Evolutionary conservation across 2,797 vertebrate species (phyloP), one percentile per base, ranked within the genome.

Genomic region (Nothura maculosa): DNA sequence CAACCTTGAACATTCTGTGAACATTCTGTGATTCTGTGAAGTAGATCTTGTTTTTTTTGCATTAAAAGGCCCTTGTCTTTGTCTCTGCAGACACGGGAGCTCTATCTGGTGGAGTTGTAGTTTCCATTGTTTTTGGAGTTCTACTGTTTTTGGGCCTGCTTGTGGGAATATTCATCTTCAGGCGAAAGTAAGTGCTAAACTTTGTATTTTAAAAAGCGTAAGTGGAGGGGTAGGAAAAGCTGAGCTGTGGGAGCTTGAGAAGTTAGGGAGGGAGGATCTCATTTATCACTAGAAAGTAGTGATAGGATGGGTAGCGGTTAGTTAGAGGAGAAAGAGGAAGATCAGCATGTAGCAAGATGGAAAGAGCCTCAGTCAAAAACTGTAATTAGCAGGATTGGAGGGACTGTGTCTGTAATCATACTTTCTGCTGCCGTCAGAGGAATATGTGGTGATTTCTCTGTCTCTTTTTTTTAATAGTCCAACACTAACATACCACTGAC

Each of bases 91-190:
- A 94, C 77, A 87, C 96, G 0, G 97, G 95, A 85, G 73, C 83
- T 83, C 92, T 97, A 40, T 97, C 97, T 10, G 97, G 96, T 89
- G 97, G 97, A 70, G 97, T 97, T 79, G 92, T 97, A 6, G 97
- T 97, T 50, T 96, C 97, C 50, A 92, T 98, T 83, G 45, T 97
- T 90, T 98, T 98, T 0, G 98, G 98, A 88, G n/a, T 98, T 87
- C 79, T 98, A 8, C 85, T 98, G 3, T 97, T 93, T 18, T 2
- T 96, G 48, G 97, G 88, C 8, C 89, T 98, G 74, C 27, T 97
- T 81, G 12, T 95, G 2, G 98, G 97, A 61, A 36, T 97, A 77
- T 3, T 98, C 7, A 1, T 97, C 85, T 96, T 95, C 84, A 72
- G 82, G 20, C 95, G 45, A 62, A 98, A 97, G 98, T 98, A 81